Percentiles rank a stretch among this genome's conserved stretches.
Conservation (phyloP, 2,113 vertebrate species). For the Ptilorrhoa leucosticta region DNA sequence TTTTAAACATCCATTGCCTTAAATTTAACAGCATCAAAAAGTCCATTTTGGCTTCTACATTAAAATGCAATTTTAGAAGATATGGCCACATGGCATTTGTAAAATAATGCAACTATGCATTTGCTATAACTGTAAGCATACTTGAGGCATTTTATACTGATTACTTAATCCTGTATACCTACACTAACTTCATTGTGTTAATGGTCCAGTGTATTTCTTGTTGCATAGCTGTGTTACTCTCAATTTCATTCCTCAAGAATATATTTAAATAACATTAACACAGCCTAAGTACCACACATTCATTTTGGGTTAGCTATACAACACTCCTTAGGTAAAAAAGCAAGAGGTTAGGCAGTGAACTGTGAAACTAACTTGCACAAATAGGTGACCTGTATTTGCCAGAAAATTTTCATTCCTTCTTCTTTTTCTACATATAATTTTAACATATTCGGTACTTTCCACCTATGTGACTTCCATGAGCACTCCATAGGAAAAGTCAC, state of each 20-base stretch:
- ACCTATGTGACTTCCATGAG: not conserved
- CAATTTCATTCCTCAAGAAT: not conserved
- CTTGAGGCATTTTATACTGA: not conserved
- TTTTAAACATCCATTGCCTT: not conserved
- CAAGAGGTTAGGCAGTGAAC: not conserved
- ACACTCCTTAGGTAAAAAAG: not conserved
- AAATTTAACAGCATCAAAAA: not conserved
- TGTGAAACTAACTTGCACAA: constrained; percentile 5
- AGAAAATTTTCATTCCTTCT: not conserved
- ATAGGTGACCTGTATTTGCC: constrained; percentile 16
- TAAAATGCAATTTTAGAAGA: not conserved
- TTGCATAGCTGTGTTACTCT: not conserved
- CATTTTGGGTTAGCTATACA: not conserved
- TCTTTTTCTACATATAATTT: not conserved
- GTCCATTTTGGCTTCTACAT: not conserved
- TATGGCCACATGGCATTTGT: not conserved
- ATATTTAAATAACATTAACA: not conserved
- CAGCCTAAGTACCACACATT: not conserved
- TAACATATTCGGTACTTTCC: not conserved
- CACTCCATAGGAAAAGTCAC: not conserved
- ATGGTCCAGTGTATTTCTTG: not conserved
- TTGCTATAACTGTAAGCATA: not conserved
- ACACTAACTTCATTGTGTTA: not conserved
- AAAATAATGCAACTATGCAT: not conserved
- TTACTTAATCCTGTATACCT: not conserved